Conservation (phyloP, 2,888 invertebrate genomes). For the Alentia gelatinosa region DNA sequence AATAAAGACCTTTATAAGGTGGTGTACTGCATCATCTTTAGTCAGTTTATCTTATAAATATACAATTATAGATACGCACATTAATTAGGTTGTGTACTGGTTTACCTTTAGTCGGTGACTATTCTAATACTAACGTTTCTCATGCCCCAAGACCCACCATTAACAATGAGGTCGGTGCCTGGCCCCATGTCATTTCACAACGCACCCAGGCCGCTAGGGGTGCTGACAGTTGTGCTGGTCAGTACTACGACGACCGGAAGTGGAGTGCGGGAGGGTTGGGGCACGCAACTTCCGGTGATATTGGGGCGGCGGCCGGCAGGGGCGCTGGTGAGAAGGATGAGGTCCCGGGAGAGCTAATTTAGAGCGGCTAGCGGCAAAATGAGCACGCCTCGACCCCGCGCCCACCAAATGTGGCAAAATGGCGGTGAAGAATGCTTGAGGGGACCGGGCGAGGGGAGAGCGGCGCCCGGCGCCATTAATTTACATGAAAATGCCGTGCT, state of each 20-base stretch:
- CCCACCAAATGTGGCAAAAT: slow-evolving; percentile 36
- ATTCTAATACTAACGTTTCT: too few relatives aligned
- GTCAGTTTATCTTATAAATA: too few relatives aligned
- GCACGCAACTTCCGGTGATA: not conserved
- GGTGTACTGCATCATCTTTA: too few relatives aligned
- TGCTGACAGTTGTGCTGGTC: not conserved
- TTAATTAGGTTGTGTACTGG: too few relatives aligned
- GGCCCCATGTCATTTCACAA: not conserved
- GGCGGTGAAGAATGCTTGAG: slow-evolving; percentile 21
- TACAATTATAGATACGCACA: too few relatives aligned
- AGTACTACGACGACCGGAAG: not conserved
- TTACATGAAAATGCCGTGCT: not conserved
- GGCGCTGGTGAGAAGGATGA: slow-evolving; percentile 11
- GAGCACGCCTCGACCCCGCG: slow-evolving; percentile 29
- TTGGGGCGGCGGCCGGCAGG: not conserved
- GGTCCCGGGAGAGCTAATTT: slow-evolving; percentile 37
- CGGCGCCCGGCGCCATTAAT: slow-evolving; percentile 10
- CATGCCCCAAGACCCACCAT: not conserved
- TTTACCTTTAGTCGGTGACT: too few relatives aligned
- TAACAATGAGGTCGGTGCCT: not conserved
- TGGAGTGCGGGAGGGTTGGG: not conserved
- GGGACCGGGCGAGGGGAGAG: not conserved
- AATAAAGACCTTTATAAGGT: too few relatives aligned
- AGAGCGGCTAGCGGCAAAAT: slow-evolving; percentile 26
- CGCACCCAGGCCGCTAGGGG: not conserved